These are phyloP conservation scores for Monochamus saltuarius DNA, from an alignment of 1,140 invertebrate genomes.

Conservation along the genomic window DNA sequence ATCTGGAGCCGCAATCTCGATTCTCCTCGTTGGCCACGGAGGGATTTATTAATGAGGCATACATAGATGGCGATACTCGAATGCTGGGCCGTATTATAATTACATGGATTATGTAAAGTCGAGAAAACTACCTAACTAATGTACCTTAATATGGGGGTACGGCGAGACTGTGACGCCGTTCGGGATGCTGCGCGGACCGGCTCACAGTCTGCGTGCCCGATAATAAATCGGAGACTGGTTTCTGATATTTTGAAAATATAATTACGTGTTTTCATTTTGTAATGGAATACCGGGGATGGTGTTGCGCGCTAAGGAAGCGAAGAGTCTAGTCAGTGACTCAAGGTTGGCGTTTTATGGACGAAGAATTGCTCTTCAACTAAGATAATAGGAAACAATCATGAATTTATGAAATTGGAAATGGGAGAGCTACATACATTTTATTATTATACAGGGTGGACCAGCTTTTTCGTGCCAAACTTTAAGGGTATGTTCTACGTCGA, in stretches of 20 bases:
- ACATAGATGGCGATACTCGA: conserved; percentile 36
- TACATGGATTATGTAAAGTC: conserved; percentile 46
- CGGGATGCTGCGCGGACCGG: background rate
- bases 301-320: conserved; percentile 16
- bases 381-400: too few relatives aligned
- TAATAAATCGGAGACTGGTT: conserved; percentile 47
- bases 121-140: conserved; percentile 49
- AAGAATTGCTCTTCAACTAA: too few relatives aligned
- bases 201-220: conserved; percentile 38
- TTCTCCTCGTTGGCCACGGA: conserved; percentile 10
- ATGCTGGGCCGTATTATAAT: conserved; percentile 42
- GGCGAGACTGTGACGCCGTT: conserved; percentile 30
- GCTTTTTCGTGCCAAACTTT: too few relatives aligned
- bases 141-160: conserved; percentile 40
- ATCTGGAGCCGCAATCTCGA: conserved; percentile 15
- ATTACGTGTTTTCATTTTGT: conserved; percentile 47
- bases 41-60: conserved; percentile 33
- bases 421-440: too few relatives aligned
- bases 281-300: conserved; percentile 44
- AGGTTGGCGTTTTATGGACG: too few relatives aligned
- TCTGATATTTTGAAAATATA: conserved; percentile 49
- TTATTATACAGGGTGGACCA: too few relatives aligned
- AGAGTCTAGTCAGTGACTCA: too few relatives aligned
- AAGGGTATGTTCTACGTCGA: too few relatives aligned
- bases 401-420: too few relatives aligned